Evolutionary conservation across 2,113 vertebrate genomes (phyloP), one percentile per base, ranked within the genome.

Genomic region (Macrotus californicus): DNA sequence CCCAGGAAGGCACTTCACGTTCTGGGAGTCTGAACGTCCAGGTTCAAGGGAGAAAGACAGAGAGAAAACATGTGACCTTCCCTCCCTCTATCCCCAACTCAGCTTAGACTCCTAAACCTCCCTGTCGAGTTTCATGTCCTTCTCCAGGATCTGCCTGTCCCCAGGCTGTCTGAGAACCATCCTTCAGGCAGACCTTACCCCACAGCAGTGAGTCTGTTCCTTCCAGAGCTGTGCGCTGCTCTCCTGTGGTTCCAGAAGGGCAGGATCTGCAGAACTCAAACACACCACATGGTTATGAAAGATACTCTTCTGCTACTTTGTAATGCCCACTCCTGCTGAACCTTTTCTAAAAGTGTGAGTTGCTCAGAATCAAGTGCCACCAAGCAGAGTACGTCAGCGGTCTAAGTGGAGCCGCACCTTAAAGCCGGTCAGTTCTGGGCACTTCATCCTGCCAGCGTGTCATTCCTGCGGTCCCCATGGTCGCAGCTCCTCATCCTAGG

Each of bases 401-500:
- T 43, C 21, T 26, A 2, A 10, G 43, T 46, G 9, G 29, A 66
- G 7, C 13, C 16, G 5, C 2, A 4, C 10, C 75, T 26, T 19
- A 36, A n/a, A 73, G 13, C 11, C 69, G 6, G 21, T 80, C 5
- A 22, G 2, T 31, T 48, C 31, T 15, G 1, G 64, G 15, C 64
- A n/a, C 13, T 66, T 46, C 0, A 2, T 50, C 36, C 29, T 50
- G 7, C 16, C 15, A 48, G 18, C 3, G 4, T 0, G 3, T 52
- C 7, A 18, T 1, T 9, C 13, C 24, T 86, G 1, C 3, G 11
- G 7, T 11, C 29, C 36, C 4, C 7, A 0, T 1, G 75, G 22
- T 5, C 41, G 24, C 48, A 34, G 26, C 9, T n/a, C 5, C 1
- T 21, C n/a, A 41, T 34, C 21, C 48, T 6, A 8, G 2, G 34